A percentile compares a stretch with the other conserved stretches of the same genome.
Evolutionary conservation across 1,140 invertebrate species (phyloP).

Genomic region (Diorhabda sublineata): DNA sequence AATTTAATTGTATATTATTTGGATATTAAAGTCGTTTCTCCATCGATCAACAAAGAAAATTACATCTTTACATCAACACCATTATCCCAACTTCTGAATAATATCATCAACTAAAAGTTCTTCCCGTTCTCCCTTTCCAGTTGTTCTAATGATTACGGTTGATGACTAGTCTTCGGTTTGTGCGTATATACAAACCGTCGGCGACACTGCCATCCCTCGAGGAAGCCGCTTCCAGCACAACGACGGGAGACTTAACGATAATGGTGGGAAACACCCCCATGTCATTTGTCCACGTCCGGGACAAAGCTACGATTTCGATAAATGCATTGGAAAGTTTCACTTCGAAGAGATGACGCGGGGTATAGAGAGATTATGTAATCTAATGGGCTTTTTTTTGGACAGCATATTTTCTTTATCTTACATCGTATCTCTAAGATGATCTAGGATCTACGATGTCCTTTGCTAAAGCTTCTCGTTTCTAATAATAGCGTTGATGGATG

Average conservation of each 20-base stretch:
- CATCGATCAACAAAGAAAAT: too few relatives aligned
- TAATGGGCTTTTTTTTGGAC: not conserved
- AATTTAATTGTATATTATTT: too few relatives aligned
- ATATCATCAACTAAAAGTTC: not conserved
- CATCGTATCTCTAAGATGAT: not conserved
- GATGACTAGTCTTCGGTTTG: slow-evolving; percentile 22
- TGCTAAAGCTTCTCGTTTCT: too few relatives aligned
- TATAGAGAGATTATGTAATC: not conserved
- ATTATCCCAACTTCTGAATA: not conserved
- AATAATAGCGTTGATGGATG: too few relatives aligned
- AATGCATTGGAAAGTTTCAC: slow-evolving; percentile 20
- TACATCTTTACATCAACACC: too few relatives aligned
- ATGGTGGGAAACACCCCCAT: slow-evolving; percentile 34
- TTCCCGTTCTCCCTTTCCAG: not conserved
- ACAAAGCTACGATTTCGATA: slow-evolving; percentile 21
- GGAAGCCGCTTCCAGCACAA: slow-evolving; percentile 6
- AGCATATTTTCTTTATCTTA: not conserved
- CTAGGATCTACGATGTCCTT: too few relatives aligned
- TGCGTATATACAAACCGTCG: slow-evolving; percentile 14
- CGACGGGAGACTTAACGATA: slow-evolving; percentile 29
- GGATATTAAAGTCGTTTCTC: too few relatives aligned
- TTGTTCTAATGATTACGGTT: slow-evolving; percentile 15
- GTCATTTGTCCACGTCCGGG: slow-evolving; percentile 39
- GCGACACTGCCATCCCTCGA: slow-evolving; percentile 9
- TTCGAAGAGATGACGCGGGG: not conserved